A percentile compares a stretch with the other conserved stretches of the same genome.
phyloP scores from a whole-genome alignment of 1,140 invertebrate genomes.

The Panulirus ornatus region DNA sequence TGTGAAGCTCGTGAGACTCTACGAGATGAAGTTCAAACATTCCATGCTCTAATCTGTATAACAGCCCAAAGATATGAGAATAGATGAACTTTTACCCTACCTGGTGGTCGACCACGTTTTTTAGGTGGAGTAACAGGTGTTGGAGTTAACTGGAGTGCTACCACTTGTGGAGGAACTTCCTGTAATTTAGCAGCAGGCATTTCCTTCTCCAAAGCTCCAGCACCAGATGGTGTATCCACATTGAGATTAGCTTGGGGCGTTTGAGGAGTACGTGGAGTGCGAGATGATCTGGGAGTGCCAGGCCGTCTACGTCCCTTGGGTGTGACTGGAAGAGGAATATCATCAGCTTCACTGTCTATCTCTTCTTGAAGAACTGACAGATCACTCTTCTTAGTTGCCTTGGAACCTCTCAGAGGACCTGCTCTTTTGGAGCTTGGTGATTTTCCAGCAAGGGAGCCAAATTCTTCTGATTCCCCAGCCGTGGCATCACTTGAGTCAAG shows the following conservation, averaged over 20 bases:
- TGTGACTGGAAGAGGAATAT: not conserved
- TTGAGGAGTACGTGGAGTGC: constrained; percentile 31
- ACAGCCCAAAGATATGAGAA: too few relatives aligned
- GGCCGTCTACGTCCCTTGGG: constrained; percentile 25
- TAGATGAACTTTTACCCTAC: too few relatives aligned
- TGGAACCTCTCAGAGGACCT: constrained; percentile 15
- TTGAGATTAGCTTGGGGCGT: not conserved
- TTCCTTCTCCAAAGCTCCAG: not conserved
- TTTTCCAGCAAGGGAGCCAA: not conserved
- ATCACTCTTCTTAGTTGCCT: constrained; percentile 6
- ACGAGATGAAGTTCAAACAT: too few relatives aligned
- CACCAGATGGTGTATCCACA: not conserved
- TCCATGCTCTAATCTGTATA: too few relatives aligned
- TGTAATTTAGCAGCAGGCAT: not conserved
- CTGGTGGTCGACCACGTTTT: constrained; percentile 62
- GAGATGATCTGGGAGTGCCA: constrained; percentile 27
- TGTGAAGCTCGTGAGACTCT: too few relatives aligned
- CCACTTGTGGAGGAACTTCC: not conserved
- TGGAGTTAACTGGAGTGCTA: not conserved
- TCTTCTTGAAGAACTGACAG: constrained; percentile 43
- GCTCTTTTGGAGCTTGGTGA: not conserved
- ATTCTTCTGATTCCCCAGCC: constrained; percentile 39
- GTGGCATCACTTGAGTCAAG: constrained; percentile 64
- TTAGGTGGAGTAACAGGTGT: constrained; percentile 46
- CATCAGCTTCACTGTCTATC: constrained; percentile 32